Evolutionary conservation across 2,888 invertebrate species (phyloP), one percentile per base, ranked within the genome.

Genomic region (Timema cristinae): DNA sequence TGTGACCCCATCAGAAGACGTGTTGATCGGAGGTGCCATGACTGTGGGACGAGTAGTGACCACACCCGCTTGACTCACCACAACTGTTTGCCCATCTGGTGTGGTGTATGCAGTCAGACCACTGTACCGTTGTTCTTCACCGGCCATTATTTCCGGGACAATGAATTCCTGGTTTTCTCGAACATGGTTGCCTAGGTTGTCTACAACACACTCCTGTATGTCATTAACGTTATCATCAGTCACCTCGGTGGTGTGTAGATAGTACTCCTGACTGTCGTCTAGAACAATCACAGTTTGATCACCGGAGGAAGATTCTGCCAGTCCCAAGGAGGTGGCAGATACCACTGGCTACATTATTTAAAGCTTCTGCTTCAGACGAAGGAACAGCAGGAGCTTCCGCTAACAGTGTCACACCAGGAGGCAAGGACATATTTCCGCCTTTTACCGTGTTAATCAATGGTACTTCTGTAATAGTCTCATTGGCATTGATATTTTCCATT

Each of bases 251-350:
- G 80, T 78, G 69, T 82, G 81, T 76, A 88, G 79, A 73, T 88
- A 82, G 77, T 86, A 88, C 80, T 75, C 74, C 51, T 88, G 88
- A 77, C 84, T 85, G 63, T 89, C 86, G 77, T 89, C 88, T 73
- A 88, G 82, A 32, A 88, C 82, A 63, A 88, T 75, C 6, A 75
- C 74, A 52, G 74, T 73, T 66, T 73, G 74, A 48, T 75, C 73
- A 13, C 67, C 68, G 32, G 32, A 32, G 2, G 32, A 32, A 32
- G 61, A 11, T 13, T 63, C 47, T 7, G 63, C 63, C 16, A 63
- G 48, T 9, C 63, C 63, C 6, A 9, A 87, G 79, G 71, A 87
- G 86, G 0, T 87, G 84, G 0, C 86, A 86, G 73, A 89, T 85
- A 0, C 86, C 86, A 63, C 85, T 84, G 0, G 86, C 85, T 0